Percentiles rank a stretch among this genome's conserved stretches.
Conservation (phyloP, 2,888 invertebrate species). For the Tenthredo livida region DNA sequence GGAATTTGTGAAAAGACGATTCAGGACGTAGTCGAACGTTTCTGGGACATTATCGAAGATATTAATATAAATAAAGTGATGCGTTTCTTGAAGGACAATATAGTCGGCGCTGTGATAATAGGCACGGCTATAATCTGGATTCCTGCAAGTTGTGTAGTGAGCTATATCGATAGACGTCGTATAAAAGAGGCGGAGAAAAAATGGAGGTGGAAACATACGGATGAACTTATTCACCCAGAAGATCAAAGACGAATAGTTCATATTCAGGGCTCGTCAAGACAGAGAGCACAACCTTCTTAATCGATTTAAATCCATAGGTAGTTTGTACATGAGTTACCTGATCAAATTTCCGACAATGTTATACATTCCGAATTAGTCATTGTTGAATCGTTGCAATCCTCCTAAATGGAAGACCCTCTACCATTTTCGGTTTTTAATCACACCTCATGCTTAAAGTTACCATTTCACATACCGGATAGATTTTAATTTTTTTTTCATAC, state of each 20-base stretch:
- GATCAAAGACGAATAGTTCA: constrained; percentile 86
- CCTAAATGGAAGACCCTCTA: not conserved
- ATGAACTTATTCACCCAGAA: constrained; percentile 86
- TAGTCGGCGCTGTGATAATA: constrained; percentile 95
- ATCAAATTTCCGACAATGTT: not conserved
- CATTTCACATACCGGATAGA: constrained; percentile 13
- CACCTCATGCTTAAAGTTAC: constrained; percentile 30
- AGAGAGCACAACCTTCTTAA: constrained; percentile 46
- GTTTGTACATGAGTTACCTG: not conserved
- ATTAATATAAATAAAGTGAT: constrained; percentile 96
- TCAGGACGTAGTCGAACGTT: constrained; percentile 96
- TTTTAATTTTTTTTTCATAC: not conserved
- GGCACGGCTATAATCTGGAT: constrained; percentile 97
- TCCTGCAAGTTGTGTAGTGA: constrained; percentile 93
- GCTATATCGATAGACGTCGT: constrained; percentile 90
- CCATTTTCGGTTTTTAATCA: not conserved
- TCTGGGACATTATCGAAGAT: constrained; percentile 98
- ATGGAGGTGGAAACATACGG: constrained; percentile 86
- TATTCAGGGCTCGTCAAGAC: constrained; percentile 77
- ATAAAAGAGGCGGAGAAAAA: constrained; percentile 86
- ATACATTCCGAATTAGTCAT: not conserved
- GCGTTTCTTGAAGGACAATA: constrained; percentile 93
- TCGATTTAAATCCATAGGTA: not conserved
- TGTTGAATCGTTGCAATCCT: not conserved
- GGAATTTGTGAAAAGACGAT: constrained; percentile 96